phyloP scores from a whole-genome alignment of 2,888 invertebrate genomes.

The Ormyrus nitidulus region DNA sequence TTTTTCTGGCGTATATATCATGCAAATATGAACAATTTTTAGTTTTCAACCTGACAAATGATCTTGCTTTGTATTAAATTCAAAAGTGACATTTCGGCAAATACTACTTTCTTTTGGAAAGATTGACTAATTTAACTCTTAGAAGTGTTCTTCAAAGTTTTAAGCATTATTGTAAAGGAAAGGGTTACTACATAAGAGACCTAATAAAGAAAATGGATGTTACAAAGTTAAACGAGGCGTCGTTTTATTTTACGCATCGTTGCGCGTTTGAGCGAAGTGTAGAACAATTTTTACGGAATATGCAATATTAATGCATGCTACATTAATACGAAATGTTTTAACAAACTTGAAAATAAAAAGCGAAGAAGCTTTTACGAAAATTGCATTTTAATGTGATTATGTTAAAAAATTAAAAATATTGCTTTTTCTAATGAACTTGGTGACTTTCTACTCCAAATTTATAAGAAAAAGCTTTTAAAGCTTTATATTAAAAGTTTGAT shows the following conservation, averaged over 20 bases:
- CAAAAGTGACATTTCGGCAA: no score
- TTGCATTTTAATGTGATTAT: no score
- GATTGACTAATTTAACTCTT: no score
- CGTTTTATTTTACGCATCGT: conserved; percentile 6
- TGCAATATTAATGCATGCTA: background rate
- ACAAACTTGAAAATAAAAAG: no score
- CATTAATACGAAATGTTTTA: background rate
- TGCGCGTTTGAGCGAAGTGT: background rate
- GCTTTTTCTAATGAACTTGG: background rate
- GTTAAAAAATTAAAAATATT: no score
- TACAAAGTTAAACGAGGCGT: conserved; percentile 30
- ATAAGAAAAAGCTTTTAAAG: background rate
- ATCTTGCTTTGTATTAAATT: no score
- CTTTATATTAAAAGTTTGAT: background rate
- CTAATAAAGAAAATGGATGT: conserved; percentile 9
- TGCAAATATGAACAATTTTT: no score
- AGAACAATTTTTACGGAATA: no score
- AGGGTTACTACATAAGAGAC: background rate
- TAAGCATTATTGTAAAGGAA: background rate
- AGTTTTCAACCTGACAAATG: no score
- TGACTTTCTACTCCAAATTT: background rate
- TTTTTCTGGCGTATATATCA: no score
- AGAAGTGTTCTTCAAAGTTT: conserved; percentile 9
- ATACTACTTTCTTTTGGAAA: no score
- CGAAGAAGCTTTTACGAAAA: no score